phyloP scores from a whole-genome alignment of 1,140 invertebrate species.

The Leptinotarsa lineolata region DNA sequence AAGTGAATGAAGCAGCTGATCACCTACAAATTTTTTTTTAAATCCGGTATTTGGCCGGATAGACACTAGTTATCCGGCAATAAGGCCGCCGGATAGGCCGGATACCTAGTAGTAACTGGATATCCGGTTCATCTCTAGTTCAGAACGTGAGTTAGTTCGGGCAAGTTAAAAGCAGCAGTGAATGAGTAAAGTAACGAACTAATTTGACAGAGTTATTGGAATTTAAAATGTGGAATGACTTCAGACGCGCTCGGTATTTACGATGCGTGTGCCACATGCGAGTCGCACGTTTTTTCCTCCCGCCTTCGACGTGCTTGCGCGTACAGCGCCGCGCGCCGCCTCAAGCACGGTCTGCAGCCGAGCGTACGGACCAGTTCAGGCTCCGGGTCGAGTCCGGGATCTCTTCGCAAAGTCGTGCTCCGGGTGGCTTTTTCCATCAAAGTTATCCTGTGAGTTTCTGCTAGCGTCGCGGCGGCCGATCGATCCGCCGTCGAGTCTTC shows the following conservation, averaged over 20 bases:
- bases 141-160: too few relatives aligned
- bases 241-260: not conserved
- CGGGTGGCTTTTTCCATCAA: not conserved
- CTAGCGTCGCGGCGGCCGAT: not conserved
- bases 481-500: not conserved
- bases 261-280: not conserved
- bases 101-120: too few relatives aligned
- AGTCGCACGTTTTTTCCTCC: not conserved
- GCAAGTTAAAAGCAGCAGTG: too few relatives aligned
- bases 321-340: conserved; percentile 31
- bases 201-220: not conserved
- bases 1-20: too few relatives aligned
- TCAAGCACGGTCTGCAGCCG: conserved; percentile 37
- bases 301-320: not conserved
- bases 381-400: conserved; percentile 45
- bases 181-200: too few relatives aligned
- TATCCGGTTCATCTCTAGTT: too few relatives aligned
- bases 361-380: conserved; percentile 40
- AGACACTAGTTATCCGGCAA: too few relatives aligned
- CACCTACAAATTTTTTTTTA: too few relatives aligned
- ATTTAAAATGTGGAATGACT: not conserved
- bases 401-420: conserved; percentile 16
- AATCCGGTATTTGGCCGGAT: too few relatives aligned
- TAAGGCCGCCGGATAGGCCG: too few relatives aligned
- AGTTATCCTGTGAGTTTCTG: not conserved